Evolutionary conservation across 2,113 vertebrate genomes (phyloP).

Genomic region (Prochilodus magdalenae): DNA sequence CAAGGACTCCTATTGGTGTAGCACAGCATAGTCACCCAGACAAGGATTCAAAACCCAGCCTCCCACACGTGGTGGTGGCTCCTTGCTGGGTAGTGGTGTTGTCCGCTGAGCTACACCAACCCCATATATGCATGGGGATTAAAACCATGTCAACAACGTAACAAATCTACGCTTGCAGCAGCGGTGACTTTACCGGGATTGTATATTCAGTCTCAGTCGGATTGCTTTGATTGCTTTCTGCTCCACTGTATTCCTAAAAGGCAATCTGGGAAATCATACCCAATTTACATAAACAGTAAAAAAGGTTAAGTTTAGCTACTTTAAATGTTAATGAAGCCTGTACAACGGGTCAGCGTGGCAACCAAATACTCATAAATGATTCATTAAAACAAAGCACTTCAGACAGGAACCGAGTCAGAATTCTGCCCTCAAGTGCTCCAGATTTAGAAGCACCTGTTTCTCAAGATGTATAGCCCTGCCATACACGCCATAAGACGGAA

Average conservation of each 20-base stretch:
- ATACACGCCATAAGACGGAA: not conserved
- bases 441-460: constrained; percentile 21
- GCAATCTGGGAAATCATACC: constrained; percentile 9
- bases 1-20: too few species aligned
- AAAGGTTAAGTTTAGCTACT: constrained; percentile 21
- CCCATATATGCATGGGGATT: too few species aligned
- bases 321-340: constrained; percentile 13
- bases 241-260: not conserved
- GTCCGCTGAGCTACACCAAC: too few species aligned
- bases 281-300: constrained; percentile 10
- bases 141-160: too few species aligned
- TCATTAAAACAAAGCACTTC: constrained; percentile 25
- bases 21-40: too few species aligned
- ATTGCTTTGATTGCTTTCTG: not conserved
- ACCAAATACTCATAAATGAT: constrained; percentile 23
- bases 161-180: not conserved
- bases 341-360: not conserved
- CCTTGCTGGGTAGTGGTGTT: too few species aligned
- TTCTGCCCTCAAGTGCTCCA: not conserved
- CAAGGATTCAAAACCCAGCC: too few species aligned
- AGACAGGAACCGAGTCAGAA: not conserved
- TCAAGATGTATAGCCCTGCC: not conserved
- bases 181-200: not conserved
- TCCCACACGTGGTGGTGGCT: too few species aligned
- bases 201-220: not conserved